Evolutionary conservation across 1,140 invertebrate genomes (phyloP).

Genomic region (Drosophila baimaii): DNA sequence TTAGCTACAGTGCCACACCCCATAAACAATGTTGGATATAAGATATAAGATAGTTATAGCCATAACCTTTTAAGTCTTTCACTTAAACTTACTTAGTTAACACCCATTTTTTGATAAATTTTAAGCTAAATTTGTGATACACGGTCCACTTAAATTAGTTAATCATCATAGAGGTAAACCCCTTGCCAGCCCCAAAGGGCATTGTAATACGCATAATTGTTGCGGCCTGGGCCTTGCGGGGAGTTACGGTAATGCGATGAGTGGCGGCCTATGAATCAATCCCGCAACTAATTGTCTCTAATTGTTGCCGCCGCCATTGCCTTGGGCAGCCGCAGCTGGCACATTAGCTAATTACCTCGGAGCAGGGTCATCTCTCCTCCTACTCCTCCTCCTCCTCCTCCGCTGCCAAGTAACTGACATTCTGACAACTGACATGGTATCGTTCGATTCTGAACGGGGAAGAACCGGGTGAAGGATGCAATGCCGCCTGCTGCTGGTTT

Average conservation of each 20-base stretch:
- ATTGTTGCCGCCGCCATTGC: constrained; percentile 29
- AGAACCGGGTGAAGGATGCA: not conserved
- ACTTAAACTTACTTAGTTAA: no score
- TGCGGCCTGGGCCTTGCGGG: not conserved
- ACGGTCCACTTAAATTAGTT: not conserved
- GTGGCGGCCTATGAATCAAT: constrained; percentile 25
- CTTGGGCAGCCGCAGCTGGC: constrained; percentile 9
- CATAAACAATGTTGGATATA: no score
- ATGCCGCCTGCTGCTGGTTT: constrained; percentile 7
- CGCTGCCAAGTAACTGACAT: not conserved
- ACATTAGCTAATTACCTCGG: constrained; percentile 37
- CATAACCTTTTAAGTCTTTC: no score
- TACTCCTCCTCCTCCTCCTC: no score
- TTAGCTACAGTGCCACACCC: no score
- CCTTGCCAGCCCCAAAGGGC: not conserved
- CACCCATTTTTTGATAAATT: no score
- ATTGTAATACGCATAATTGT: constrained; percentile 28
- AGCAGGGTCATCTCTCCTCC: constrained; percentile 1
- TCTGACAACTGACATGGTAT: not conserved
- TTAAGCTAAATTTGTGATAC: not conserved
- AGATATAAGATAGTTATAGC: no score
- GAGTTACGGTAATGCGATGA: constrained; percentile 16
- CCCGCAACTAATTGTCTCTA: constrained; percentile 44
- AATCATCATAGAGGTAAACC: not conserved
- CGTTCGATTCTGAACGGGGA: not conserved